phyloP scores from a whole-genome alignment of 2,888 invertebrate species.

The Macrostomum cliftonense region DNA sequence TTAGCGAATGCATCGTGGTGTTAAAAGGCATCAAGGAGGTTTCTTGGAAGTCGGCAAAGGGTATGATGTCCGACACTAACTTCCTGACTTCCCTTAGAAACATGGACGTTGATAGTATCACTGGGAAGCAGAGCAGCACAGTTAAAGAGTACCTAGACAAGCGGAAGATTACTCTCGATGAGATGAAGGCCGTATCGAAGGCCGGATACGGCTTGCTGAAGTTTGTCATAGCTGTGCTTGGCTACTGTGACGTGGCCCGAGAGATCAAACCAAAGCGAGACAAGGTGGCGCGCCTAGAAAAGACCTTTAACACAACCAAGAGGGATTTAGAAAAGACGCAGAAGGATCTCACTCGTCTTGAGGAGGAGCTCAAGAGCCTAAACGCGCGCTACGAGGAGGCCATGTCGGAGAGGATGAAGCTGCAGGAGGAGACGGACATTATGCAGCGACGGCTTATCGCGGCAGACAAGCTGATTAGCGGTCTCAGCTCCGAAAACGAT shows the following conservation, averaged over 20 bases:
- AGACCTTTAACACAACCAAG: constrained; percentile 43
- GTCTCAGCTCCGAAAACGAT: constrained; percentile 60
- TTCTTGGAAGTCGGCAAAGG: constrained; percentile 72
- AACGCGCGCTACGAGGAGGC: constrained; percentile 59
- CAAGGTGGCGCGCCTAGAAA: constrained; percentile 46
- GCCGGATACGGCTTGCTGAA: constrained; percentile 67
- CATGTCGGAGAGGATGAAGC: constrained; percentile 48
- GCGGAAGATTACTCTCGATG: constrained; percentile 44
- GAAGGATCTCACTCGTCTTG: constrained; percentile 53
- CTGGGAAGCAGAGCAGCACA: constrained; percentile 26
- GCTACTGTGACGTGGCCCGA: constrained; percentile 66
- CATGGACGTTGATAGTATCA: constrained; percentile 50
- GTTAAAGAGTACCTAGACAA: constrained; percentile 23
- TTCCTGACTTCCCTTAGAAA: constrained; percentile 61
- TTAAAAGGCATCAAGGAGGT: constrained; percentile 62
- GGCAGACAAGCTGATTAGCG: constrained; percentile 68
- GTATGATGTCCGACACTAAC: constrained; percentile 73
- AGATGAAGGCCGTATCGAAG: constrained; percentile 62
- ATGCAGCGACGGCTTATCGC: constrained; percentile 60
- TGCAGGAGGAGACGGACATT: constrained; percentile 62
- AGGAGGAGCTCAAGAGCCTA: constrained; percentile 50
- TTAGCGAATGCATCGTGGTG: constrained; percentile 73
- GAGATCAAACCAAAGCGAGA: constrained; percentile 52
- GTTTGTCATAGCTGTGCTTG: constrained; percentile 66
- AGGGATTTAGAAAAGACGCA: constrained; percentile 53